Evolutionary conservation across 2,888 invertebrate genomes (phyloP), one percentile per base, ranked within the genome.

Genomic region (Aporophyla lueneburgensis): DNA sequence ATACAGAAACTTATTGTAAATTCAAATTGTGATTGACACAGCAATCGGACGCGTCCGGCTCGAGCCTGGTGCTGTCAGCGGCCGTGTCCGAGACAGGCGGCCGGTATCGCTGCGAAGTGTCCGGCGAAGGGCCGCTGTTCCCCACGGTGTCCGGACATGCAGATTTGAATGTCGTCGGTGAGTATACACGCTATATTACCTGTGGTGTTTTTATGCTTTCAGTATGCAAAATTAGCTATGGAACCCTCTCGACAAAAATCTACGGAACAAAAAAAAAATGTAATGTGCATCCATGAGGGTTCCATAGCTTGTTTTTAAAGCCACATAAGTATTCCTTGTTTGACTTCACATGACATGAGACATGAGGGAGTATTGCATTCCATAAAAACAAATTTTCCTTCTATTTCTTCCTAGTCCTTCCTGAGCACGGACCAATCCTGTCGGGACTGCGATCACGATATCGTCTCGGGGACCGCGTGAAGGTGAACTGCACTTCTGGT

Each of bases 401-500:
- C 19, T 27, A 14, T 24, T 85, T 84, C 16, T 80, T 81, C 83
- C 24, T 83, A 98, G 98, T 98, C 65, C 96, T 98, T 69, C 98
- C 98, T 61, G 97, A 97, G 88, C 97, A 97, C 88, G 98, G 98
- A 66, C 98, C 98, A 69, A 96, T 97, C 88, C 97, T 98, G 93
- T 97, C 97, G 51, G 98, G 98, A 68, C 97, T 98, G 70, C 97
- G 97, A 86, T 97, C 97, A 40, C 97, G 98, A 78, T 98, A 98
- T 95, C 97, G 97, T 92, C 97, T 97, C 75, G 98, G 98, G 54
- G 98, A 98, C 91, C 97, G 97, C 71, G 98, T 98, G 69, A 96
- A 97, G 82, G 97, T 98, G 84, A 98, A 98, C 94, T 98, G 98
- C 95, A 98, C 98, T 40, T 98, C 98, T 69, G 97, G 97, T 40